A percentile compares a stretch with the other conserved stretches of the same genome.
Conservation (phyloP, 2,797 vertebrate genomes). For the Botia kubotai region DNA sequence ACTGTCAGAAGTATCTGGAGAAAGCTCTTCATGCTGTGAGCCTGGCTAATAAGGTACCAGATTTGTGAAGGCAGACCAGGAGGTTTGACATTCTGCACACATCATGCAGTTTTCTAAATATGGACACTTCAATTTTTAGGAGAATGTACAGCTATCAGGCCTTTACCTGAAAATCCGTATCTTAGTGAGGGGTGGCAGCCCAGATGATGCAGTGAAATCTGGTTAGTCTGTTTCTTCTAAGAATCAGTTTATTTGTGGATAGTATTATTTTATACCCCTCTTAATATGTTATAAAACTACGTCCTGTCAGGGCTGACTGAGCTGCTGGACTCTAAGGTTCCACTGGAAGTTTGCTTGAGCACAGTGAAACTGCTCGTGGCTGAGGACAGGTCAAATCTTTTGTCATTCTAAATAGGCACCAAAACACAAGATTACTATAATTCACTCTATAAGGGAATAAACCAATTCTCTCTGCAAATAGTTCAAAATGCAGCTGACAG, state of each 20-base stretch:
- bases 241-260: slow-evolving; percentile 44
- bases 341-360: slow-evolving; percentile 84
- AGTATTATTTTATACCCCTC: neutral
- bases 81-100: neutral
- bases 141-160: slow-evolving; percentile 80
- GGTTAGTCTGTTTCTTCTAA: slow-evolving; percentile 74
- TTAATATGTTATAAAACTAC: slow-evolving; percentile 8
- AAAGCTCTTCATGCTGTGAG: slow-evolving; percentile 83
- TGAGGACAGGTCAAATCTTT: slow-evolving; percentile 82
- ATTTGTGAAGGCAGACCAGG: neutral
- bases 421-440: neutral
- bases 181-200: slow-evolving; percentile 78
- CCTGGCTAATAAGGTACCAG: slow-evolving; percentile 88
- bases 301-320: slow-evolving; percentile 74
- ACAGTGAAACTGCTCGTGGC: slow-evolving; percentile 84
- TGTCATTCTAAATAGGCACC: neutral
- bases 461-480: too few relatives aligned
- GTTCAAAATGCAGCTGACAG: too few relatives aligned
- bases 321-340: slow-evolving; percentile 76
- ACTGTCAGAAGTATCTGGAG: slow-evolving; percentile 78
- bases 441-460: too few relatives aligned
- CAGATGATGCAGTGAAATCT: slow-evolving; percentile 80
- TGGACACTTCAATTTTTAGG: slow-evolving; percentile 70
- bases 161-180: slow-evolving; percentile 89
- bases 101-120: neutral